Conservation (phyloP, 2,113 vertebrate species). For the Psittacula cyanocephala region DNA sequence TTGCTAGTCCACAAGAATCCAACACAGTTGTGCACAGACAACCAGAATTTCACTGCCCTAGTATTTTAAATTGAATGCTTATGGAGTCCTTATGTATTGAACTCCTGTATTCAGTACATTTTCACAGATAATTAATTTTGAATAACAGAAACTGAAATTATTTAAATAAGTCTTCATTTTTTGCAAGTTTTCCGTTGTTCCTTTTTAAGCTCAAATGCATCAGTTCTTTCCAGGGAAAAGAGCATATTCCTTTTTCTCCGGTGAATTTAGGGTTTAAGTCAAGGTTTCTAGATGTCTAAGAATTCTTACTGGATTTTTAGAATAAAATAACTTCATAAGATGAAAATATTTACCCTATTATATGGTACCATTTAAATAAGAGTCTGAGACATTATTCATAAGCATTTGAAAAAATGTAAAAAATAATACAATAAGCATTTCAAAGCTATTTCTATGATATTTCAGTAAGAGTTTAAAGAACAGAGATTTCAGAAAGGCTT, state of each 20-base stretch:
- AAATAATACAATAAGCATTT: neutral
- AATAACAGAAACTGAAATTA: neutral
- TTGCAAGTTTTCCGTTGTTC: neutral
- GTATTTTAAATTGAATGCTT: neutral
- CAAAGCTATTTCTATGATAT: neutral
- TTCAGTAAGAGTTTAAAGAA: neutral
- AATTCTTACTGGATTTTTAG: neutral
- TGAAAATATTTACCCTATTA: neutral
- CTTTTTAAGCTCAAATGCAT: neutral
- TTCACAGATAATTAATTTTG: neutral
- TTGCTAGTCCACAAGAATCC: neutral
- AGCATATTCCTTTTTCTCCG: neutral
- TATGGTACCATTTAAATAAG: neutral
- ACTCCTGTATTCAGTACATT: neutral
- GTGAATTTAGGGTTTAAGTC: neutral
- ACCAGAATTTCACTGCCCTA: neutral
- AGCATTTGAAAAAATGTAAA: neutral
- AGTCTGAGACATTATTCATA: neutral
- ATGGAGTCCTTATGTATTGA: neutral
- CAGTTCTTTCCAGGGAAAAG: neutral
- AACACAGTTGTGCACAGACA: neutral
- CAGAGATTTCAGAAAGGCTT: neutral
- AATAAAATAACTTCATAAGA: neutral
- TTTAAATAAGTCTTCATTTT: neutral
- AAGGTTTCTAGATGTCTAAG: neutral